A percentile compares a stretch with the other conserved stretches of the same genome.
phyloP scores from a whole-genome alignment of 1,140 invertebrate species.

The Drosophila kurseongensis region DNA sequence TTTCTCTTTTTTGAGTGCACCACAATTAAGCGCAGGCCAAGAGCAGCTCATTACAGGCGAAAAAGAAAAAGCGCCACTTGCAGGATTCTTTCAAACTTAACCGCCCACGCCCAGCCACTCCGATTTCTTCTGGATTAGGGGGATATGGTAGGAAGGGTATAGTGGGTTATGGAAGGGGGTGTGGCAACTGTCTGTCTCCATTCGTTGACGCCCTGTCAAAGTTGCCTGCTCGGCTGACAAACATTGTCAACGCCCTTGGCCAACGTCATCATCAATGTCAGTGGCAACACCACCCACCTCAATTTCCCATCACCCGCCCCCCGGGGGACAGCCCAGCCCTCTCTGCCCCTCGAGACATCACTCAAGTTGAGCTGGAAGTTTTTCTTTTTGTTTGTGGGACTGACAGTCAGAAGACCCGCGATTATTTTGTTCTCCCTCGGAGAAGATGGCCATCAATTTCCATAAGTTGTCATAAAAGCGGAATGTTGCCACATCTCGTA shows the following conservation, averaged over 20 bases:
- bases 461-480: slow-evolving; percentile 78
- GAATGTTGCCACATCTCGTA: slow-evolving; percentile 62
- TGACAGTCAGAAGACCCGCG: slow-evolving; percentile 34
- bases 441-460: slow-evolving; percentile 72
- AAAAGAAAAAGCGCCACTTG: slow-evolving; percentile 45
- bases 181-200: slow-evolving; percentile 59
- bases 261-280: slow-evolving; percentile 79
- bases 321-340: not conserved
- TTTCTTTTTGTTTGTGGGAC: slow-evolving; percentile 23
- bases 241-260: slow-evolving; percentile 76
- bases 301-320: slow-evolving; percentile 7
- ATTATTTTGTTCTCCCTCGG: slow-evolving; percentile 48
- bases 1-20: slow-evolving; percentile 1
- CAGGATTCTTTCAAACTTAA: slow-evolving; percentile 27
- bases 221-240: slow-evolving; percentile 59
- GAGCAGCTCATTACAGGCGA: slow-evolving; percentile 63
- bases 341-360: slow-evolving; percentile 44
- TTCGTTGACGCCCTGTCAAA: slow-evolving; percentile 62
- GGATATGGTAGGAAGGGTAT: not conserved
- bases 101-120: slow-evolving; percentile 38
- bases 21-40: slow-evolving; percentile 73
- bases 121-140: not conserved
- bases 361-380: slow-evolving; percentile 68
- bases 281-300: slow-evolving; percentile 22
- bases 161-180: not conserved